Base-by-base conservation (phyloP, 2,888 invertebrate genomes). In the Trichacis sp. region DNA sequence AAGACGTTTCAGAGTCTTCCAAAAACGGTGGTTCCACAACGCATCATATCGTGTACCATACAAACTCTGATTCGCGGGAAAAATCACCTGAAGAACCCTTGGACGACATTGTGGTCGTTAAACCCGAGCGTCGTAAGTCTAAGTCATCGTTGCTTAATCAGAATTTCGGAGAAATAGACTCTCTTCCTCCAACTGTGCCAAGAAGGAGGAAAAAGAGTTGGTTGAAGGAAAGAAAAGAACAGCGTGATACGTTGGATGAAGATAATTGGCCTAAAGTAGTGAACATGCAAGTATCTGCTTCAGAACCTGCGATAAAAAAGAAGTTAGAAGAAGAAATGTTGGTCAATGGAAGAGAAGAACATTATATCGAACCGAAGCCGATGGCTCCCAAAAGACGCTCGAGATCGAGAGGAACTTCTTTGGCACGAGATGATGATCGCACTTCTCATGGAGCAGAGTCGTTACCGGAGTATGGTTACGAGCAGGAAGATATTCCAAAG, bases 401-500 rank as follows among this genome's bases (percentile, higher is more conserved):
- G 0, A 83, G 89, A 33, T 90, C 89, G 4, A 87, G 90, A 53
- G 83, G 82, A 1, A 81, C 85, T 0, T 85, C 85, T 1, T 64
- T 84, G 4, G 80, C 79, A 2, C 76, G 75, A 17, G 92, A 92
- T 70, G 92, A 92, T 61, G 92, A 92, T 72, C 87, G 91, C 29
- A 92, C 91, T 5, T 92, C 92, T 0, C 89, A 89, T 61, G 92
- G 90, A 0, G 91, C 90, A 1, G 92, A 92, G 64, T 91, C 92
- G 0, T 81, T 91, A 2, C 82, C 83, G 1, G 85, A 86, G 29
- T 69, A 83, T 2, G 85, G 84, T 15, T 85, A 85, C 64, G 80
- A 83, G 40, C 84, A 85, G 42, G 81, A 82, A 1, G 86, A 87
- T 6, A 86, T 80, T 8, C 79, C 78, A 0, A 82, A 80, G 5